phyloP scores from a whole-genome alignment of 2,888 invertebrate genomes.

The Schizotus pectinicornis region DNA sequence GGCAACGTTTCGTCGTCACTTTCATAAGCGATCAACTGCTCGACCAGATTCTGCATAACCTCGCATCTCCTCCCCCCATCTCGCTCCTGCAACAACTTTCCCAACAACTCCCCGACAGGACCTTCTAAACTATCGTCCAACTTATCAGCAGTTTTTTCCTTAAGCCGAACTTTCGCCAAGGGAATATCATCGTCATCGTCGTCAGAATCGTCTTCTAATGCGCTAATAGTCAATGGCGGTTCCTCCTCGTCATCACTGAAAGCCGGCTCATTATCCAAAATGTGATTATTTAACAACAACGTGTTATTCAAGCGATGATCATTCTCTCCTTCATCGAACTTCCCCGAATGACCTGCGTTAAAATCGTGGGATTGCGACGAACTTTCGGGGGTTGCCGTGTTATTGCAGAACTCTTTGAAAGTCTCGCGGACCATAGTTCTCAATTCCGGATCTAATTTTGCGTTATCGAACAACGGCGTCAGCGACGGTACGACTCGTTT shows the following conservation, averaged over 20 bases:
- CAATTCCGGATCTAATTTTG: constrained; percentile 84
- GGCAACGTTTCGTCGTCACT: constrained; percentile 48
- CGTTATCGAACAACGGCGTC: constrained; percentile 85
- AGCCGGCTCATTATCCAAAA: constrained; percentile 70
- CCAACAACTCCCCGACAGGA: constrained; percentile 63
- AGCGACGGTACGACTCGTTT: constrained; percentile 90
- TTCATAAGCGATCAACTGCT: constrained; percentile 21
- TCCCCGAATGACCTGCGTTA: constrained; percentile 32
- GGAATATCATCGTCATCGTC: constrained; percentile 80
- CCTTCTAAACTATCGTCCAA: constrained; percentile 60
- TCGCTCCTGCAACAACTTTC: constrained; percentile 65
- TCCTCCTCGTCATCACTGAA: constrained; percentile 90
- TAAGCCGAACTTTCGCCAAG: constrained; percentile 75
- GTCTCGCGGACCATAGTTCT: constrained; percentile 85
- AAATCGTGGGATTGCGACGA: constrained; percentile 42
- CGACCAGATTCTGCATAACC: constrained; percentile 58
- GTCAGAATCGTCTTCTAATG: constrained; percentile 69
- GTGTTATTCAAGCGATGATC: constrained; percentile 36
- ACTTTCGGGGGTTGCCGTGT: constrained; percentile 44
- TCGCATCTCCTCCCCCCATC: constrained; percentile 67
- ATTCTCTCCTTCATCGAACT: constrained; percentile 43
- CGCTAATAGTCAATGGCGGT: constrained; percentile 51
- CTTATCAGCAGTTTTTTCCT: constrained; percentile 60
- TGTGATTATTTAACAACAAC: constrained; percentile 55
- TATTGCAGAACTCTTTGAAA: constrained; percentile 85